Base-by-base conservation (phyloP, 2,888 invertebrate genomes). In the Oscheius myriophilus region DNA sequence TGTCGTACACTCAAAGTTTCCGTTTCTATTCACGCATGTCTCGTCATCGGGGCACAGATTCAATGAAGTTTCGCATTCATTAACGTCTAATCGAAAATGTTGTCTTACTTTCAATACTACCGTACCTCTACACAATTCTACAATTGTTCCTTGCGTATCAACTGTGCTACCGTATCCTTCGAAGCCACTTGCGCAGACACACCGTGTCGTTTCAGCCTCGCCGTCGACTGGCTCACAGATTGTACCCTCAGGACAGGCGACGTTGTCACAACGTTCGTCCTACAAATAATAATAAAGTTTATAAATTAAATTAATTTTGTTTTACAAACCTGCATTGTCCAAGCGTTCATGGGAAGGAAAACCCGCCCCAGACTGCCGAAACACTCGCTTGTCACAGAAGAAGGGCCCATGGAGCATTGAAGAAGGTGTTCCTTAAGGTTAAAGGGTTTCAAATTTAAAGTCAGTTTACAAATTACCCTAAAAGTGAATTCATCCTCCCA, bases 91-190 rank as follows among this genome's bases (percentile, higher is more conserved):
- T 6, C 33, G n/a, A 65, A 45, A 25, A 25, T 23, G 25, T 23
- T 3, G 14, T n/a, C 14, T 39, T 62, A 14, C 7, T 33, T 14
- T 16, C 12, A 7, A 16, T 14, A 49, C n/a, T 1, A 12, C 14
- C 62, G 11, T 42, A 65, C 65, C 65, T 65, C 39, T 54, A 55
- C 65, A 65, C 18, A 55, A 26, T 39, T 65, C 65, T 12, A 55
- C 21, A 43, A 55, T 21, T 14, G 11, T 54, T 1, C 55, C 54
- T 14, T 21, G 25, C 12, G 43, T 18, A 25, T 54, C 46, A 33
- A 57, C 11, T 14, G 33, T 23, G 25, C 55, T 57, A 9, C 65
- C 65, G 26, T 54, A 55, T 14, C 65, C 65, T 18, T 54, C 26
- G 25, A 54, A 65, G 3, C 65, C 65, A 23, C 26, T 65, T 18